Conservation (phyloP, 2,888 invertebrate species). For the Lasioglossum villosulum region DNA sequence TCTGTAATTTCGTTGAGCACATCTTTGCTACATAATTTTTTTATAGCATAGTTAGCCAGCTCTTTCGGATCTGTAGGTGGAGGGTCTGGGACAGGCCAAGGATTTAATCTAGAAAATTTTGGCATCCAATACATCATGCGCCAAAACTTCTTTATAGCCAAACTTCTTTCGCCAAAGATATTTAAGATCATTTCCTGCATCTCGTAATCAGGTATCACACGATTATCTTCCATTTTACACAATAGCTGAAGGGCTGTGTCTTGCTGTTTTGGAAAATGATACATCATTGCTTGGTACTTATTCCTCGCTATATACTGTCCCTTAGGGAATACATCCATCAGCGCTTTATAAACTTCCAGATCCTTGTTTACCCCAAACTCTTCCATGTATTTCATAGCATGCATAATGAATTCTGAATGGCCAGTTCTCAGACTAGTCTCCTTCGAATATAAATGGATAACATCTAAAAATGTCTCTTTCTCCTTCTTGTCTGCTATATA, state of each 20-base stretch:
- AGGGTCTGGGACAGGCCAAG: slow-evolving; percentile 92
- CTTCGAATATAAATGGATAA: slow-evolving; percentile 90
- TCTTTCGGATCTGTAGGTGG: slow-evolving; percentile 92
- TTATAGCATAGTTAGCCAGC: slow-evolving; percentile 92
- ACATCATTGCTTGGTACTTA: slow-evolving; percentile 94
- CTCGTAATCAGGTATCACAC: slow-evolving; percentile 96
- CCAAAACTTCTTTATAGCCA: slow-evolving; percentile 91
- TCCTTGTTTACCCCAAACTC: slow-evolving; percentile 95
- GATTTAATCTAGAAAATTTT: slow-evolving; percentile 95
- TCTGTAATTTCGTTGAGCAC: slow-evolving; percentile 88
- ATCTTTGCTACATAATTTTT: slow-evolving; percentile 94
- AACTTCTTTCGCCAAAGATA: slow-evolving; percentile 92
- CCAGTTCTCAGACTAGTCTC: slow-evolving; percentile 90
- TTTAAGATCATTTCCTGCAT: slow-evolving; percentile 93
- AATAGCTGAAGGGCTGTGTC: slow-evolving; percentile 95
- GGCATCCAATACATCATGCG: slow-evolving; percentile 96
- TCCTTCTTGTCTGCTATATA: slow-evolving; percentile 86
- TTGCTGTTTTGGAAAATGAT: slow-evolving; percentile 98
- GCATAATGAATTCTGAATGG: slow-evolving; percentile 97
- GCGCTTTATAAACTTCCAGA: slow-evolving; percentile 92
- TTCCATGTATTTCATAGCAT: slow-evolving; percentile 94
- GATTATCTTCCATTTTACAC: slow-evolving; percentile 97
- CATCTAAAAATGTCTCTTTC: slow-evolving; percentile 89
- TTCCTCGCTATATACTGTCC: slow-evolving; percentile 94
- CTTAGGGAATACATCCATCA: slow-evolving; percentile 95